phyloP scores from a whole-genome alignment of 2,888 invertebrate genomes.

The Schrankia costaestrigalis region DNA sequence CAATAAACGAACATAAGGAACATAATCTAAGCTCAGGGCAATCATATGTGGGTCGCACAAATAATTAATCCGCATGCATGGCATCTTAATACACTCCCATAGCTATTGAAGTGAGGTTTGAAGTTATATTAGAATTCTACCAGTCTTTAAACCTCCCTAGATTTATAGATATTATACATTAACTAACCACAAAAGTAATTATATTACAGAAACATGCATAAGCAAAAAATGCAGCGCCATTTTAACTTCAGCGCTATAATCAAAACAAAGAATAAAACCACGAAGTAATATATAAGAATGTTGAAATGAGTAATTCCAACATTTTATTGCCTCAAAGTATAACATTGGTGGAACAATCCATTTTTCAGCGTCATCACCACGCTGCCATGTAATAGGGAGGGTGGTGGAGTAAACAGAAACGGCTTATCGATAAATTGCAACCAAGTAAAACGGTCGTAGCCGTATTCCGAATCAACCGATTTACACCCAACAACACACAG shows the following conservation, averaged over 20 bases:
- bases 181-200: too few species aligned
- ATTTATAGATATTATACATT: too few species aligned
- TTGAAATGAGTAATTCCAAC: constrained; percentile 7
- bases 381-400: constrained; percentile 28
- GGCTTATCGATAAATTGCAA: constrained; percentile 40
- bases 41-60: too few species aligned
- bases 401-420: constrained; percentile 33
- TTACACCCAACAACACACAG: constrained; percentile 25
- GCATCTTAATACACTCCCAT: too few species aligned
- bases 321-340: constrained; percentile 13
- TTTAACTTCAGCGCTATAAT: constrained; percentile 17
- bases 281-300: constrained; percentile 6
- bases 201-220: too few species aligned
- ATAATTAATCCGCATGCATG: too few species aligned
- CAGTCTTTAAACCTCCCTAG: too few species aligned
- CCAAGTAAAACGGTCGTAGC: constrained; percentile 22
- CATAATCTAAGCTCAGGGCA: too few species aligned
- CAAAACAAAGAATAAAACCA: neutral
- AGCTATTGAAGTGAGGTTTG: too few species aligned
- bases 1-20: too few species aligned
- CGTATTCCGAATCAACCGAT: constrained; percentile 33
- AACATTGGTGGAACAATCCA: constrained; percentile 31
- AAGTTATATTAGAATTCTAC: too few species aligned
- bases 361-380: constrained; percentile 46
- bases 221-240: constrained; percentile 21